Conservation (phyloP, 2,888 invertebrate genomes). For the Aleiodes leptofemur region DNA sequence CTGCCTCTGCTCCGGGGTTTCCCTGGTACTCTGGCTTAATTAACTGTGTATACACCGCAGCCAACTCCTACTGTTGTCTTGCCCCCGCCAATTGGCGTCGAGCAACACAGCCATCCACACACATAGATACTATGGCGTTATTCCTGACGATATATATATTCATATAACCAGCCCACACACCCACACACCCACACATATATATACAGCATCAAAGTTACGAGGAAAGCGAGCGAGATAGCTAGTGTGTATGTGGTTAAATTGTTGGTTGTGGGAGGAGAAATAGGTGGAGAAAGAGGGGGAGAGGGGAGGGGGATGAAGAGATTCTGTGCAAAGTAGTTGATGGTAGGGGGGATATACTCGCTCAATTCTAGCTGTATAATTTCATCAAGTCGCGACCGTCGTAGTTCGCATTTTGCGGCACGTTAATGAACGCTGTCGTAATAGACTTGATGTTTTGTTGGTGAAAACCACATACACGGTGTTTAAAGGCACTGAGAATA, state of each 20-base stretch:
- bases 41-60: conserved; percentile 74
- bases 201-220: background rate
- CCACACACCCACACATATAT: too few relatives aligned
- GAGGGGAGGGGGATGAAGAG: conserved; percentile 1
- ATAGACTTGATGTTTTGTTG: conserved; percentile 1
- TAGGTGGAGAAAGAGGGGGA: too few relatives aligned
- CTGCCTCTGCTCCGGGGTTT: conserved; percentile 47
- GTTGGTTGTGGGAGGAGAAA: conserved; percentile 3
- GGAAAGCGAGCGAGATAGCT: background rate
- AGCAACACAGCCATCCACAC: conserved; percentile 31
- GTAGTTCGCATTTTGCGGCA: conserved; percentile 14
- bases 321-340: conserved; percentile 55
- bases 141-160: conserved; percentile 6
- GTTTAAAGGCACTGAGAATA: too few relatives aligned
- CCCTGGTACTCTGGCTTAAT: conserved; percentile 71
- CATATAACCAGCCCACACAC: too few relatives aligned
- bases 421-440: conserved; percentile 17
- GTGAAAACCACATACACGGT: background rate
- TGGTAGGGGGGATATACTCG: conserved; percentile 54
- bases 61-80: conserved; percentile 72
- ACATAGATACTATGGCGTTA: conserved; percentile 10
- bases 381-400: conserved; percentile 70
- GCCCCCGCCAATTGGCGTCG: conserved; percentile 70
- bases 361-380: conserved; percentile 70
- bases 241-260: conserved; percentile 25